Evolutionary conservation across 53 echinoderm and acorn worm species (phyloP), one percentile per base, ranked within the genome.

Genomic region (Arbacia lixula): DNA sequence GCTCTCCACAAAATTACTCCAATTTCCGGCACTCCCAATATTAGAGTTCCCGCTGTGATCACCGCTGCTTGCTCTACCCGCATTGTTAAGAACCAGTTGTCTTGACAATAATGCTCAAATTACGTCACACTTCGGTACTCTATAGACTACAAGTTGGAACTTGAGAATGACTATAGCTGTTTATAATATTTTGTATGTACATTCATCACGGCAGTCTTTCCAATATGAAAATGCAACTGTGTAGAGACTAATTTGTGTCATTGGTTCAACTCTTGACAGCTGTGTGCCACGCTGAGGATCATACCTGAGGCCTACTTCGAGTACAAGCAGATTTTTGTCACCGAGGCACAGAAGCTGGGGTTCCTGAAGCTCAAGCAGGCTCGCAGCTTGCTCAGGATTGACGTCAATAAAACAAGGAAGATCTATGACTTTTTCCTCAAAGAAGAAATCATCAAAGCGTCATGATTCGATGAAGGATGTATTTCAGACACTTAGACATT

Each of bases 291-390:
- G 6, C 90, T 96, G 16, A 87, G 97, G 29, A 92, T 96, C 72
- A 91, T 96, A 28, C 97, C 97, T 0, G 97, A 96, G 62, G 97
- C 97, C n/a, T 96, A 94, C 86, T 94, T 96, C 79, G 97, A 96
- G 78, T 96, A 96, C 87, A 96, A 96, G 43, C 66, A 83, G 12
- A 60, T 85, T 37, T 93, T 96, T 76, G 76, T 89, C 81, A 85
- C 14, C n/a, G 97, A 96, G 62, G 88, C 87, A 41, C 52, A 89
- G 38, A 89, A 90, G 84, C 32, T 91, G 1, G 97, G 97, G 9
- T 91, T 77, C 55, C 76, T 96, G 36, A 96, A 93, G 60, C 90
- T 96, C 11, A 96, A 96, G 57, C 91, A 96, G 41, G 97, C 97
- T 2, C 84, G 97, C 46, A 96, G 85, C 39, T 84, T 96, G 12